Conservation (phyloP, 1,140 invertebrate species). For the Coboldia fuscipes region DNA sequence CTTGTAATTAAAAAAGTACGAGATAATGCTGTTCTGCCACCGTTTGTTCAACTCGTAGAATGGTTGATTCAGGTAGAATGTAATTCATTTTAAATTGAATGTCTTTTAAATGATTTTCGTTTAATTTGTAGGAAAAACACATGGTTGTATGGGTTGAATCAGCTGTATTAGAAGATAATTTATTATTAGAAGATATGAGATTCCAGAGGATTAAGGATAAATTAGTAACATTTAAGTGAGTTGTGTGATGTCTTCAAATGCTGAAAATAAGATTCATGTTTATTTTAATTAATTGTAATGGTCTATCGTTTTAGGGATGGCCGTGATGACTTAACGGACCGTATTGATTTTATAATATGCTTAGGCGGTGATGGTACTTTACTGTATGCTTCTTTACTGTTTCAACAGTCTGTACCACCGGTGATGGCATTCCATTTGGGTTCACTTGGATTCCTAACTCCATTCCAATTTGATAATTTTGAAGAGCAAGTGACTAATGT, state of each 20-base stretch:
- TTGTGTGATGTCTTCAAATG: not conserved
- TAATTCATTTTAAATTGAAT: not conserved
- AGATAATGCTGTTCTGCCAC: constrained; percentile 68
- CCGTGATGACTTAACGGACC: constrained; percentile 70
- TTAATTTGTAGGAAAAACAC: constrained; percentile 54
- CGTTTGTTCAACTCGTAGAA: constrained; percentile 81
- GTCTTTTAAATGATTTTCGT: not conserved
- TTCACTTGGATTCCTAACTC: constrained; percentile 89
- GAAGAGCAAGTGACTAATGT: constrained; percentile 82
- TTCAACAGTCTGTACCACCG: constrained; percentile 89
- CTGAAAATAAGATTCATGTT: not conserved
- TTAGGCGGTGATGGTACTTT: constrained; percentile 92
- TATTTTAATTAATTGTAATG: not conserved
- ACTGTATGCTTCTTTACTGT: constrained; percentile 82
- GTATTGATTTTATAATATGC: constrained; percentile 93
- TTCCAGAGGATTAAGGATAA: constrained; percentile 58
- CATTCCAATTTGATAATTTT: constrained; percentile 89
- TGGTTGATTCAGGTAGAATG: constrained; percentile 72
- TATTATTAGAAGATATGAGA: constrained; percentile 43
- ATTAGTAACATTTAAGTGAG: constrained; percentile 57
- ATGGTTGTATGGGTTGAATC: constrained; percentile 90
- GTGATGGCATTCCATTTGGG: constrained; percentile 96
- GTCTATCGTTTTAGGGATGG: constrained; percentile 36
- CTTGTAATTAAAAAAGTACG: constrained; percentile 91
- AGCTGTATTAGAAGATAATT: constrained; percentile 63